phyloP scores from a whole-genome alignment of 2,113 vertebrate genomes.

The Struthidea cinerea region DNA sequence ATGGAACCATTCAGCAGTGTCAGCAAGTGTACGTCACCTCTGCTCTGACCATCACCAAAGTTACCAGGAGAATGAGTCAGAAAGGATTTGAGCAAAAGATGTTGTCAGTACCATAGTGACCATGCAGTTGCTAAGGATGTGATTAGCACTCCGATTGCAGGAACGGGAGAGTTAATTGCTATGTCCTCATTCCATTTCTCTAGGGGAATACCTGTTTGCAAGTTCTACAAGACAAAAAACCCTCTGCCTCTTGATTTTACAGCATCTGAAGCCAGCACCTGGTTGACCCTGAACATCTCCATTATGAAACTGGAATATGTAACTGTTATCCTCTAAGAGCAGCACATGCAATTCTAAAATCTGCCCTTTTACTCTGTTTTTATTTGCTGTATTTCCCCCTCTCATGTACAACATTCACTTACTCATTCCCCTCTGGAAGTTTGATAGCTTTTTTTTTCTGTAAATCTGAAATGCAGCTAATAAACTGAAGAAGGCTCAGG shows the following conservation, averaged over 20 bases:
- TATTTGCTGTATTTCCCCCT: background rate
- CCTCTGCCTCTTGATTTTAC: constrained; percentile 13
- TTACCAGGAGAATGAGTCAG: background rate
- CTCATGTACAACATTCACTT: background rate
- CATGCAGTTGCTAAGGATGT: constrained; percentile 73
- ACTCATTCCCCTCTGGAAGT: constrained; percentile 1
- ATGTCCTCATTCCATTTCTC: constrained; percentile 68
- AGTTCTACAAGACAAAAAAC: constrained; percentile 9
- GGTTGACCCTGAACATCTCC: constrained; percentile 20
- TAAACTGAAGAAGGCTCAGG: constrained; percentile 66
- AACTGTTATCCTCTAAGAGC: background rate
- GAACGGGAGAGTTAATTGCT: constrained; percentile 68
- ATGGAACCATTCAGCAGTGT: background rate
- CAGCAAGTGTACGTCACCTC: constrained; percentile 15
- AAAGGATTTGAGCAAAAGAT: constrained; percentile 50
- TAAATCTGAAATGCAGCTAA: constrained; percentile 49
- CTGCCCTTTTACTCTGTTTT: background rate
- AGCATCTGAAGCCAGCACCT: constrained; percentile 34
- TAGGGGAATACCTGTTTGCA: constrained; percentile 68
- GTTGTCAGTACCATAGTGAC: constrained; percentile 44
- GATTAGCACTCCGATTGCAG: constrained; percentile 64
- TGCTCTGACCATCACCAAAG: constrained; percentile 20
- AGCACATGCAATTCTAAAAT: background rate
- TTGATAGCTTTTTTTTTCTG: background rate
- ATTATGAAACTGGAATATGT: background rate